A percentile compares a stretch with the other conserved stretches of the same genome.
phyloP scores from a whole-genome alignment of 2,797 vertebrate species.

The Chanos chanos region DNA sequence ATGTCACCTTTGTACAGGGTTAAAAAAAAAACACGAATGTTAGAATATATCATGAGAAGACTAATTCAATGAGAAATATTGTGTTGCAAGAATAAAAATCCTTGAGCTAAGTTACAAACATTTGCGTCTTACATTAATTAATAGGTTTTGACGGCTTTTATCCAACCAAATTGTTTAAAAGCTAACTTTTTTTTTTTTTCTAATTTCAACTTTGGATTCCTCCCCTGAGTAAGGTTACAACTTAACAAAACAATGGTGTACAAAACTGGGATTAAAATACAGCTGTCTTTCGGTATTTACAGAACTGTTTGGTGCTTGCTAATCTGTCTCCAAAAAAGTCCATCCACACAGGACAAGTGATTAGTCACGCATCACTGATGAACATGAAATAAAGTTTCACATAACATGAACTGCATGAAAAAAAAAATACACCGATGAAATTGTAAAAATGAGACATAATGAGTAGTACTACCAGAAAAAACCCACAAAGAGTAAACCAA shows the following conservation, averaged over 20 bases:
- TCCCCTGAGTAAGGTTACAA: conserved; percentile 39
- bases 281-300: conserved; percentile 17
- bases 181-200: too few species aligned
- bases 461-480: background rate
- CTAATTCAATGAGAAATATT: background rate
- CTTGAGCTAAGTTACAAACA: too few species aligned
- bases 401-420: too few species aligned
- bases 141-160: too few species aligned
- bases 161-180: too few species aligned
- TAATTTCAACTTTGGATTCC: too few species aligned
- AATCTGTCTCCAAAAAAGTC: background rate
- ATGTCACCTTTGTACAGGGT: conserved; percentile 18
- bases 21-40: background rate
- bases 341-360: conserved; percentile 14
- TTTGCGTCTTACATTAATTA: background rate
- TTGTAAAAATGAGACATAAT: too few species aligned
- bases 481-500: background rate
- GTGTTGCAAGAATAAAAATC: too few species aligned
- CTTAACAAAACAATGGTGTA: conserved; percentile 14
- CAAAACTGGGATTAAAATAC: conserved; percentile 16
- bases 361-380: conserved; percentile 4
- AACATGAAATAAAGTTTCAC: conserved; percentile 10
- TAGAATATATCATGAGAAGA: conserved; percentile 4
- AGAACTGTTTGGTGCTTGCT: conserved; percentile 14
- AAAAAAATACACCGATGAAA: too few species aligned